These are phyloP conservation scores for Spicauda simplicius DNA, from an alignment of 2,888 invertebrate genomes.

Conservation along the genomic window DNA sequence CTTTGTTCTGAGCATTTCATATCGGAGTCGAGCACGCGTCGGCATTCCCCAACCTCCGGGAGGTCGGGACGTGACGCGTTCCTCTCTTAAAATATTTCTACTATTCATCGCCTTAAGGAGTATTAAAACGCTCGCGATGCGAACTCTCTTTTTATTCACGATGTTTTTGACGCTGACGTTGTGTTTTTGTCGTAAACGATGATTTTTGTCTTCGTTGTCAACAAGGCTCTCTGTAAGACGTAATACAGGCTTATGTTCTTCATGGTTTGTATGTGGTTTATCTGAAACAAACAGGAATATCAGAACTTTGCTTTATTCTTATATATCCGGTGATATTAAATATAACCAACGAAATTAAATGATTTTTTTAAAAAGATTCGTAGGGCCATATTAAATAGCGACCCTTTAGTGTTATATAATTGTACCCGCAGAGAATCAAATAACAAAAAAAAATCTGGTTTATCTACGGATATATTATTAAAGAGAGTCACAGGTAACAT, in stretches of 20 bases:
- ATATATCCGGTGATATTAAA: no score
- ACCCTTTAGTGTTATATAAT: no score
- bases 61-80: slow-evolving; percentile 72
- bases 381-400: no score
- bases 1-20: slow-evolving; percentile 65
- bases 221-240: background rate
- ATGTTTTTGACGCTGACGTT: slow-evolving; percentile 8
- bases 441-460: no score
- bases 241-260: background rate
- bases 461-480: no score
- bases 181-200: slow-evolving; percentile 1
- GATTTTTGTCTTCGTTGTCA: background rate
- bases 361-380: no score
- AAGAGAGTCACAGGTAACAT: no score
- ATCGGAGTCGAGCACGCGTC: slow-evolving; percentile 69
- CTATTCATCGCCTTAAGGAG: slow-evolving; percentile 71
- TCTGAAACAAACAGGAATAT: no score
- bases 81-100: slow-evolving; percentile 74
- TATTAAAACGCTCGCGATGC: slow-evolving; percentile 67
- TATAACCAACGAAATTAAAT: no score
- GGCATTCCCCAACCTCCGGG: slow-evolving; percentile 72
- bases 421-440: no score
- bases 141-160: slow-evolving; percentile 45
- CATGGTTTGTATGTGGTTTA: no score
- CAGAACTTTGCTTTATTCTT: no score